Conservation (phyloP, 1,140 invertebrate genomes). For the Eupristina koningsbergeri region DNA sequence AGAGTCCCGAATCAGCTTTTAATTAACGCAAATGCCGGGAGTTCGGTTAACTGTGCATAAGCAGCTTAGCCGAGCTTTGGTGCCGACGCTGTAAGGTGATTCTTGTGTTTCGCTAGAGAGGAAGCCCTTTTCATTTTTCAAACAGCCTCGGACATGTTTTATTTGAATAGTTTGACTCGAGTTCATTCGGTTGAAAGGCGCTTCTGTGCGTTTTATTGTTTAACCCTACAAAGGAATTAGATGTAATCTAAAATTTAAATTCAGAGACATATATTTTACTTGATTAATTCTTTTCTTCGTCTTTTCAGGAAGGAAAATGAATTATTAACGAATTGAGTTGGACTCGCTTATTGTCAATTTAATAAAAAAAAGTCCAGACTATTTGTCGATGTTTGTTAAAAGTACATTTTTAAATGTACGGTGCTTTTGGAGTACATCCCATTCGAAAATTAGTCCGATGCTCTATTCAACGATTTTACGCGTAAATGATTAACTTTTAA, state of each 20-base stretch:
- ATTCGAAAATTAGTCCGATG: too few species aligned
- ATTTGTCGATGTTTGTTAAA: too few species aligned
- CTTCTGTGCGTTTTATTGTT: slow-evolving; percentile 13
- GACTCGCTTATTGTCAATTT: too few species aligned
- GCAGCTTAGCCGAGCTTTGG: slow-evolving; percentile 20
- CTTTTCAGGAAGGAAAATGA: too few species aligned
- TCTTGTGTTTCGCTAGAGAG: slow-evolving; percentile 10
- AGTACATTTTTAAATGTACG: too few species aligned
- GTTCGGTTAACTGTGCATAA: slow-evolving; percentile 27
- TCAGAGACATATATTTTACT: not conserved
- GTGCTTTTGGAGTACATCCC: too few species aligned
- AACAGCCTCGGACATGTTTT: not conserved
- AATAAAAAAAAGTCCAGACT: too few species aligned
- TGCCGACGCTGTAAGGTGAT: not conserved
- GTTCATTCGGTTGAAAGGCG: not conserved
- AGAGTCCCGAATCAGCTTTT: slow-evolving; percentile 55
- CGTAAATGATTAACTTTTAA: too few species aligned
- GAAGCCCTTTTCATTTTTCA: slow-evolving; percentile 3
- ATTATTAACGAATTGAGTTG: too few species aligned
- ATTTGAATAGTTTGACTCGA: slow-evolving; percentile 12
- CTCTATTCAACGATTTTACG: too few species aligned
- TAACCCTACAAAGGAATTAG: not conserved
- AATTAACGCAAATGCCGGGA: slow-evolving; percentile 60
- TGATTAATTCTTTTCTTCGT: not conserved
- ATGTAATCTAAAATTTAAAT: not conserved